Conservation (phyloP, 2,113 vertebrate genomes). For the Coturnix japonica region DNA sequence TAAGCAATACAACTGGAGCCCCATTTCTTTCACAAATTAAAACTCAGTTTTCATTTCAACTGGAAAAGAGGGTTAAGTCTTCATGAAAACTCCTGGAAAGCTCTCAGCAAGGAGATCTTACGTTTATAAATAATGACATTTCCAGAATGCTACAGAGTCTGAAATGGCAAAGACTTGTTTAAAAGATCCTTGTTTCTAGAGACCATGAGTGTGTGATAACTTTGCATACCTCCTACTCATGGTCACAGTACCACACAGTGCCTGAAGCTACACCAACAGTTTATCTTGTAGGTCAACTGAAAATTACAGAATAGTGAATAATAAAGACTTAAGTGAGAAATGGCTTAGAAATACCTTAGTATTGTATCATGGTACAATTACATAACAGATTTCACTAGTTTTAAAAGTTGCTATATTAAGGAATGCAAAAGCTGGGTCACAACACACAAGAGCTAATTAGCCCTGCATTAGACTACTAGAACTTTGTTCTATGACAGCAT, state of each 20-base stretch:
- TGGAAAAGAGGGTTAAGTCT: neutral
- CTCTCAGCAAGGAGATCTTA: neutral
- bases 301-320: neutral
- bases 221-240: neutral
- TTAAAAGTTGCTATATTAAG: neutral
- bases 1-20: neutral
- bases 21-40: neutral
- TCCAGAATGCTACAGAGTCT: neutral
- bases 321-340: neutral
- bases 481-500: neutral
- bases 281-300: neutral
- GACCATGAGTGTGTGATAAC: neutral
- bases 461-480: neutral
- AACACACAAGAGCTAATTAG: neutral
- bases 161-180: neutral
- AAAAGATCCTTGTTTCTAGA: neutral
- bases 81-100: neutral
- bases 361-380: neutral
- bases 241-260: neutral
- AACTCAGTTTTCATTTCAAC: neutral
- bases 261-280: neutral
- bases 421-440: neutral
- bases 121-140: neutral
- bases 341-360: neutral
- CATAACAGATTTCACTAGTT: neutral